A percentile compares a stretch with the other conserved stretches of the same genome.
These are phyloP conservation scores for Ceratina japonica DNA, from an alignment of 1,140 invertebrate genomes.

Conservation along the genomic window DNA sequence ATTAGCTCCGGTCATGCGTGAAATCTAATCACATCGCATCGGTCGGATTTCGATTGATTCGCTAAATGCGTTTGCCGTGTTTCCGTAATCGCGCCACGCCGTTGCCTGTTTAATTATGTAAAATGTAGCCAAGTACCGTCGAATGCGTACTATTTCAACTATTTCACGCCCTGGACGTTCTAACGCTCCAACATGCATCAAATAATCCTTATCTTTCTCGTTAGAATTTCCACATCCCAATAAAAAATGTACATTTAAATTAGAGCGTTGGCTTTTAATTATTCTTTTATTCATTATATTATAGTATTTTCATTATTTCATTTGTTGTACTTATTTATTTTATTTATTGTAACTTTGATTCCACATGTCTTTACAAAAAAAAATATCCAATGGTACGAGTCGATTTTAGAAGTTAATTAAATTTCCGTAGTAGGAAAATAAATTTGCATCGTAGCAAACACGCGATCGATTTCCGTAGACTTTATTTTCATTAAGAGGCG, in stretches of 20 bases:
- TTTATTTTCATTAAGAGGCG: slow-evolving; percentile 17
- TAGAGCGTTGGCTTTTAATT: neutral
- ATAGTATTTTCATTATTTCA: too few relatives aligned
- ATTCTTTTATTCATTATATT: too few relatives aligned
- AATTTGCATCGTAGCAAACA: neutral
- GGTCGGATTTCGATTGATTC: slow-evolving; percentile 43
- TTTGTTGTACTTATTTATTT: too few relatives aligned
- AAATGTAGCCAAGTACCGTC: slow-evolving; percentile 15
- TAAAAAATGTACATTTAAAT: neutral
- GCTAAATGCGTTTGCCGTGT: slow-evolving; percentile 46
- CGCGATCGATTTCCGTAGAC: neutral
- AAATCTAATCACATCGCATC: slow-evolving; percentile 47
- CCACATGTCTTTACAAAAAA: too few relatives aligned
- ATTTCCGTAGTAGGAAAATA: neutral
- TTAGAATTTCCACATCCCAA: neutral
- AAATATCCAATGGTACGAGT: too few relatives aligned
- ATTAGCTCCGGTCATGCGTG: slow-evolving; percentile 10
- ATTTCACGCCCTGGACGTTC: neutral
- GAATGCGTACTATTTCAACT: neutral
- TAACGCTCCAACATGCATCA: neutral
- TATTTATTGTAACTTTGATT: too few relatives aligned
- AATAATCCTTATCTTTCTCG: neutral
- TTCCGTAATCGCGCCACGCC: slow-evolving; percentile 19
- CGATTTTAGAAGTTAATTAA: neutral
- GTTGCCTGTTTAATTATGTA: slow-evolving; percentile 37